Evolutionary conservation across 2,888 invertebrate genomes (phyloP), one percentile per base, ranked within the genome.

Genomic region (Acanthococcus lagerstroemiae): DNA sequence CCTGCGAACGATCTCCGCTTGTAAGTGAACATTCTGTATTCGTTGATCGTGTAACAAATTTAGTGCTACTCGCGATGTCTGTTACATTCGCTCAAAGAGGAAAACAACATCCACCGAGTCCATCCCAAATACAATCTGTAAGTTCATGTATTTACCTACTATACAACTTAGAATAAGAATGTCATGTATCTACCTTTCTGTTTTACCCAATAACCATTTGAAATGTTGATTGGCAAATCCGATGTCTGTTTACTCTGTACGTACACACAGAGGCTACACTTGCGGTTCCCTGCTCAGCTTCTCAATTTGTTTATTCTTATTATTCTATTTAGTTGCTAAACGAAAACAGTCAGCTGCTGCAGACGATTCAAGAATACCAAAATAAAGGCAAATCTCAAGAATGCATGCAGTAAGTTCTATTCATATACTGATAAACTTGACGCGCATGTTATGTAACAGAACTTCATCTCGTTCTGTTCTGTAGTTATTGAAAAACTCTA

Each of bases 331-430:
- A 95, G 83, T 88, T 97, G 84, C 81, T 97, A 68, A 96, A 97
- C 79, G 97, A 97, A 78, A 97, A 97, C 77, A 90, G 90, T 72
- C 93, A 95, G 76, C 81, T 97, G 52, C 96, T 97, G 73, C 93
- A 95, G 80, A 92, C 93, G 7, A 95, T 97, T 74, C 90, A 94
- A 77, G 96, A 97, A 72, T 95, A 88, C 78, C 96, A 97, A 79
- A 89, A 85, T 70, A 94, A 94, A 80, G 96, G 95, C 68, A 95
- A 95, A 77, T 81, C 87, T 21, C 86, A 90, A 77, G 95, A 96
- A 80, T 92, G 92, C 74, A 83, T 91, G 76, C 92, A 92, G 80
- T 93, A 75, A 80, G 82, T 79, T 65, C 60, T 55, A 4, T 45
- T 17, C 27, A 63, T 52, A 50, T 30, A 25, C 54, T 25, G 56